These are phyloP conservation scores for Neodon shergylaensis DNA, from an alignment of 2,113 vertebrate genomes.

Conservation along the genomic window DNA sequence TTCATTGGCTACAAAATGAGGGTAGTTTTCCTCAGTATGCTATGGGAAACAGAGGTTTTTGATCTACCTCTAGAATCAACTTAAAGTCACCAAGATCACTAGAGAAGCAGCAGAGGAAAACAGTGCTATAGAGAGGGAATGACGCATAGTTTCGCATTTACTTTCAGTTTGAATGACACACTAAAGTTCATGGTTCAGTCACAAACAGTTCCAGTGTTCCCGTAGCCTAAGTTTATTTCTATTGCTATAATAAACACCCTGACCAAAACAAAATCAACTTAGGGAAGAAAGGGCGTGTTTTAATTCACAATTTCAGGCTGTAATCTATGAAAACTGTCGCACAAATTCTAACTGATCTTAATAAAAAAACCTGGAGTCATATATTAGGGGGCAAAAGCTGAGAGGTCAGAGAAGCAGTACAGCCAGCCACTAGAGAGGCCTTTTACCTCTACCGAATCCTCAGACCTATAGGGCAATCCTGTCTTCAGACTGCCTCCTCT, in stretches of 20 bases:
- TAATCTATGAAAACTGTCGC: accelerated
- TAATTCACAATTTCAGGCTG: background rate
- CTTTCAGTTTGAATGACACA: background rate
- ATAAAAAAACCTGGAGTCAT: too few relatives aligned
- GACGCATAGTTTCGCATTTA: background rate
- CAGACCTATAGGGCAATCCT: too few relatives aligned
- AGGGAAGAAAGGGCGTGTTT: background rate
- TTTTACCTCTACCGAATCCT: too few relatives aligned
- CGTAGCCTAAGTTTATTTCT: background rate
- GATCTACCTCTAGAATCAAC: background rate
- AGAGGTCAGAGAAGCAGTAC: too few relatives aligned
- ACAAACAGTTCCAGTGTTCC: background rate
- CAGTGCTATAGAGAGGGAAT: background rate
- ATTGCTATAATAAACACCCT: background rate
- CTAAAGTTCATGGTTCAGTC: background rate
- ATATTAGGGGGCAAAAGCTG: too few relatives aligned
- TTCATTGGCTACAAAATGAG: background rate
- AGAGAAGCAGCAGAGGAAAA: background rate
- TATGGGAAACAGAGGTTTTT: background rate
- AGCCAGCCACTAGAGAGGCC: too few relatives aligned
- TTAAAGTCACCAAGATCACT: background rate
- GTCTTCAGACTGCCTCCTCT: too few relatives aligned
- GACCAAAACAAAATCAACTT: too few relatives aligned
- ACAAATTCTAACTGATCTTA: too few relatives aligned
- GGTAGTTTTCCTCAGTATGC: background rate